Evolutionary conservation across 2,888 invertebrate species (phyloP), one percentile per base, ranked within the genome.

Genomic region (Euplagia quadripunctaria): DNA sequence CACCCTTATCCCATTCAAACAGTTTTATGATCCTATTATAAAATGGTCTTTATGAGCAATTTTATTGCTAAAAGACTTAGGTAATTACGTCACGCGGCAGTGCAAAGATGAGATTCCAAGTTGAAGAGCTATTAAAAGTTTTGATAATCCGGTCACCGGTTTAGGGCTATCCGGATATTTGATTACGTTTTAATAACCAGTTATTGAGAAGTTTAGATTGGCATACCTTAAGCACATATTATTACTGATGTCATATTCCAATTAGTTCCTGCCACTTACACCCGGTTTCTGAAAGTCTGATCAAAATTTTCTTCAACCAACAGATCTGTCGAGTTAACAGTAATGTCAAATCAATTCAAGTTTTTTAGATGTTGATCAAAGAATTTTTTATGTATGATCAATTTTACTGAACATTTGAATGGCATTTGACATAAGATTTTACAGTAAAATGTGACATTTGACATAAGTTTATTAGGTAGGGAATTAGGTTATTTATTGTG

Each of bases 31-130:
- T 87, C 92, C 94, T 92, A 95, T 96, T 96, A 96, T 95, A 95
- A 96, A 96, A 95, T 94, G 92, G 93, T 93, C 94, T 94, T 96
- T 95, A 95, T 92, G 92, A 87, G 87, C 87, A 82, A 89, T 95
- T 95, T 96, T 95, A 96, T 95, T 95, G 94, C 94, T 89, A 91
- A 93, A 94, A 92, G 94, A 94, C 95, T 95, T 93, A 94, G 91
- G 95, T 95, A 95, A 95, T 95, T 95, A 92, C 94, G 93, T 93
- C 93, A 94, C 92, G 94, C 91, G 75, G 88, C 70, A 72, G 85
- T 86, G 89, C 83, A 83, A 88, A 91, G 90, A 95, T 94, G 94
- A 93, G 94, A 93, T 94, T 93, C 88, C 63, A 86, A 89, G 89
- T 92, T 92, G 91, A 91, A 87, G 85, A 87, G 81, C 91, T 89